A percentile compares a stretch with the other conserved stretches of the same genome.
Conservation (phyloP, 1,140 invertebrate species). For the Lepidurus arcticus region DNA sequence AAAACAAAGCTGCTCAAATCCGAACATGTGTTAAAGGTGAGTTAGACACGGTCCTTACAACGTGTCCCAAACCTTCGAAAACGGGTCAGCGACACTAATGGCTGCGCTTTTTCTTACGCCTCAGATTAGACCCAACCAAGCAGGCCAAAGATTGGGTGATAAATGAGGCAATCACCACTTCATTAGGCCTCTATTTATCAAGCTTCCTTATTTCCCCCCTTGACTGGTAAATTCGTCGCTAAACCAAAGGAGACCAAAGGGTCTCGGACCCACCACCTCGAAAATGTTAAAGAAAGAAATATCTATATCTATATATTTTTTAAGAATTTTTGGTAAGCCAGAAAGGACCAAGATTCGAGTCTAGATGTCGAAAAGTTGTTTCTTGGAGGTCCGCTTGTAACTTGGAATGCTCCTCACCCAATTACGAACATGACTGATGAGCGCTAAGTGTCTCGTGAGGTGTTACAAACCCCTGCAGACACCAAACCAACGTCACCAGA, state of each 20-base stretch:
- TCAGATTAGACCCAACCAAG: not conserved
- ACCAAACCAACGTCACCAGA: not conserved
- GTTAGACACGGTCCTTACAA: constrained; percentile 4
- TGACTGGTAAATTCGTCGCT: not conserved
- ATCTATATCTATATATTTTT: too few species aligned
- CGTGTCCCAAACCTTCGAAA: not conserved
- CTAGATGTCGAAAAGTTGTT: too few species aligned
- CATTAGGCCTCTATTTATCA: constrained; percentile 4
- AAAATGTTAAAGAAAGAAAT: too few species aligned
- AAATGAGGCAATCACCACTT: constrained; percentile 14
- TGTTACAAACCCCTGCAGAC: constrained; percentile 14
- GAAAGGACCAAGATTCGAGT: too few species aligned
- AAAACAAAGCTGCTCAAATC: not conserved
- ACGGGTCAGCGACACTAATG: not conserved
- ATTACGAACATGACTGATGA: constrained; percentile 16
- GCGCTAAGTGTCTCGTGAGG: constrained; percentile 14
- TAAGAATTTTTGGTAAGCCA: too few species aligned
- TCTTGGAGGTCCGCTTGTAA: not conserved
- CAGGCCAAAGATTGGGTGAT: not conserved
- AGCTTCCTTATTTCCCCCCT: not conserved
- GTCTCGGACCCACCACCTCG: not conserved
- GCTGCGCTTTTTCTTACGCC: not conserved
- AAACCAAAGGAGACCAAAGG: not conserved
- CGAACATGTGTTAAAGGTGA: constrained; percentile 4
- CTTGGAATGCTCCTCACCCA: not conserved